Percentiles rank a stretch among this genome's conserved stretches.
phyloP scores from a whole-genome alignment of 2,113 vertebrate genomes.

The Nycticorax nycticorax region DNA sequence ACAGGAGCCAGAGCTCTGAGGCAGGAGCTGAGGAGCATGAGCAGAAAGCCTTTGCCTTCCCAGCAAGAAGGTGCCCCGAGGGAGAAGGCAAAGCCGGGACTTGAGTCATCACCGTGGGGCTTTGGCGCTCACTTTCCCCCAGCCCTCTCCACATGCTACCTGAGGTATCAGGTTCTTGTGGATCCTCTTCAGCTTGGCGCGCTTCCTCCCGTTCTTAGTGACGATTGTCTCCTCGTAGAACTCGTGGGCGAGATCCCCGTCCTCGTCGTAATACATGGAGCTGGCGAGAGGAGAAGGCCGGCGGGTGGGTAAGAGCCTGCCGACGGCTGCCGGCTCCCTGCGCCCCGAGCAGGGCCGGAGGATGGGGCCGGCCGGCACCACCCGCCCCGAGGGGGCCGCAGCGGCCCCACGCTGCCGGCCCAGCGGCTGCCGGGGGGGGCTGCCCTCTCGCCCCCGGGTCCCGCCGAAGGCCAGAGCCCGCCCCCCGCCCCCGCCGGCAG shows the following conservation, averaged over 20 bases:
- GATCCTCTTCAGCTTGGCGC: conserved; percentile 94
- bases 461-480: not conserved
- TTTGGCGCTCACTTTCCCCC: not conserved
- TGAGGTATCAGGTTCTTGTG: conserved; percentile 97
- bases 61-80: not conserved
- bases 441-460: not conserved
- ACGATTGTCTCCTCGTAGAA: conserved; percentile 98
- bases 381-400: accelerated
- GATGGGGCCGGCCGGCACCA: not conserved
- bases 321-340: not conserved
- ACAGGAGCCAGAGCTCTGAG: not conserved
- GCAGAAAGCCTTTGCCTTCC: not conserved
- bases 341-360: not conserved
- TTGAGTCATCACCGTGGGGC: not conserved
- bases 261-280: conserved; percentile 96
- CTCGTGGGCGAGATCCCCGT: conserved; percentile 96
- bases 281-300: conserved; percentile 59
- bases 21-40: not conserved
- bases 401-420: not conserved
- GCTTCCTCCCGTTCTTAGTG: conserved; percentile 94
- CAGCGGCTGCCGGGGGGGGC: not conserved
- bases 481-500: not conserved
- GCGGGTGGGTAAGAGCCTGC: not conserved
- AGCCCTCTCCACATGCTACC: conserved; percentile 69
- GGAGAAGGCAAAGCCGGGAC: not conserved